Evolutionary conservation across 2,797 vertebrate species (phyloP).

Genomic region (Sarcophilus harrisii): DNA sequence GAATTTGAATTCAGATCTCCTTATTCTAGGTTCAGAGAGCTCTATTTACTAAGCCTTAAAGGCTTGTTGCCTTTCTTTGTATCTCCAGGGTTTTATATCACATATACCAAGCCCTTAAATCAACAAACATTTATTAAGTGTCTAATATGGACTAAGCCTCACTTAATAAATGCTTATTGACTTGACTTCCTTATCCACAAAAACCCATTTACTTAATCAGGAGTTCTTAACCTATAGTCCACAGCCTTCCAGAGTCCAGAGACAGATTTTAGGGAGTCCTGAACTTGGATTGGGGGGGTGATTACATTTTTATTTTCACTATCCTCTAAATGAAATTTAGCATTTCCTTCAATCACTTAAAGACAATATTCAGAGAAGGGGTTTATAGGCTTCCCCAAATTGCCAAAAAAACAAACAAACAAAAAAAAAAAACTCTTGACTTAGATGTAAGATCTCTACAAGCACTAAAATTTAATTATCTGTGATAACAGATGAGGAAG

Average conservation of each 20-base stretch:
- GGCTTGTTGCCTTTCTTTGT: neutral
- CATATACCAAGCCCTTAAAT: neutral
- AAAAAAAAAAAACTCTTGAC: neutral
- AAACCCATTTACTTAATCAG: neutral
- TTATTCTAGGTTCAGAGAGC: neutral
- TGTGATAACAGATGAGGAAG: neutral
- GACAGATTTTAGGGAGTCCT: neutral
- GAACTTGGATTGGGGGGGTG: neutral
- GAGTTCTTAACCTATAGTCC: neutral
- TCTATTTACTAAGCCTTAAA: neutral
- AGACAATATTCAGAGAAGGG: neutral
- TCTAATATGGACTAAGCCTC: neutral
- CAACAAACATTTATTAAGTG: neutral
- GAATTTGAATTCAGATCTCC: neutral
- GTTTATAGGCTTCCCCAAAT: neutral
- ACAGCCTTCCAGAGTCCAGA: neutral
- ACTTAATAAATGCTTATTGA: neutral
- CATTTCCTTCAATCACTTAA: neutral
- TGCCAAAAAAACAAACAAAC: neutral
- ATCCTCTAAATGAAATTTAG: neutral
- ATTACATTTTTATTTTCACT: neutral
- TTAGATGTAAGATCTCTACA: neutral
- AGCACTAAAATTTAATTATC: neutral
- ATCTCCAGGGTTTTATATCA: neutral
- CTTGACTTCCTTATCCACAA: neutral